Evolutionary conservation across 2,888 invertebrate species (phyloP).

Genomic region (Lydus trimaculatus): DNA sequence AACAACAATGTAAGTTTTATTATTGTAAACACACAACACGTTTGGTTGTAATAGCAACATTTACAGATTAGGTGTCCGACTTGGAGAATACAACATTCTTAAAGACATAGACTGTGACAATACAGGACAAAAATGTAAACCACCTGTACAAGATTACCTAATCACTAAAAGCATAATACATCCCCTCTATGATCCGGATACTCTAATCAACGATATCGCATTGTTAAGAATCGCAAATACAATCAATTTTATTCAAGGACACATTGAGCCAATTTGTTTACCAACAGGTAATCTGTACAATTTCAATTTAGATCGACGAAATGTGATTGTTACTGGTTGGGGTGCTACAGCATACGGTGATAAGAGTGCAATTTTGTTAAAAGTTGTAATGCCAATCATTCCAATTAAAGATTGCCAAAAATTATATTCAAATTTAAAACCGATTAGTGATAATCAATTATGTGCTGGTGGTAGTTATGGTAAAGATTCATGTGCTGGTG

Average conservation of each 20-base stretch:
- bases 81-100: conserved; percentile 68
- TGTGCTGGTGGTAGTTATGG: conserved; percentile 70
- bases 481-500: conserved; percentile 72
- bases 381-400: conserved; percentile 58
- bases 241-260: conserved; percentile 54
- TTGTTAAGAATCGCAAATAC: conserved; percentile 60
- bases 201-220: conserved; percentile 67
- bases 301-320: conserved; percentile 60
- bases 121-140: conserved; percentile 53
- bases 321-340: conserved; percentile 77
- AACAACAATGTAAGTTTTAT: conserved; percentile 41
- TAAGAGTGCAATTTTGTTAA: conserved; percentile 54
- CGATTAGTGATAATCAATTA: conserved; percentile 60
- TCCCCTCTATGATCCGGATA: conserved; percentile 62
- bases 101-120: conserved; percentile 60
- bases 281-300: conserved; percentile 9
- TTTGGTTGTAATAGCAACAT: not conserved
- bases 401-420: conserved; percentile 49
- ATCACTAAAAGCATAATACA: conserved; percentile 63
- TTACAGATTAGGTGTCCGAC: conserved; percentile 65
- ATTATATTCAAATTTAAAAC: conserved; percentile 45
- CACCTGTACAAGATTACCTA: conserved; percentile 63
- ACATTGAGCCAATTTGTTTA: conserved; percentile 6
- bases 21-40: not conserved
- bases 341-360: conserved; percentile 68